phyloP scores from a whole-genome alignment of 2,113 vertebrate species.

The Sorex fumeus region DNA sequence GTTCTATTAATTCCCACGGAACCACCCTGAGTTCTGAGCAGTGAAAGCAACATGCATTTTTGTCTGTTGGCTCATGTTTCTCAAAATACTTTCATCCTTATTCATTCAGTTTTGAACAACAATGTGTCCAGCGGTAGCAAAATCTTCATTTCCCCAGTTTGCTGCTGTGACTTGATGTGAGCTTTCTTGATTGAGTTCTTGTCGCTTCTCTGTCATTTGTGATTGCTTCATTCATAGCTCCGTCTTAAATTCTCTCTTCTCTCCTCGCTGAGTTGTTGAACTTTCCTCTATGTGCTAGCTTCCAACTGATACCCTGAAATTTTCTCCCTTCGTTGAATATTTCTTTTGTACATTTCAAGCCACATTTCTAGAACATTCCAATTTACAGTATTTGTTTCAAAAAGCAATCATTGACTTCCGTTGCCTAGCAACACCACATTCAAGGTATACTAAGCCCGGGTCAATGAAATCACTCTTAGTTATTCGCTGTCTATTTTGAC shows the following conservation, averaged over 20 bases:
- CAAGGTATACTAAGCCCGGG: constrained; percentile 9
- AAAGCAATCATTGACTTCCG: constrained; percentile 36
- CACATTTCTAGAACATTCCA: constrained; percentile 37
- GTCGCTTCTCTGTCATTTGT: background rate
- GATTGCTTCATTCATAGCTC: background rate
- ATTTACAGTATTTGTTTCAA: background rate
- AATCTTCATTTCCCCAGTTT: background rate
- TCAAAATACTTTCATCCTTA: constrained; percentile 56
- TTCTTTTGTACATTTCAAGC: background rate
- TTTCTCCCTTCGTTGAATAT: background rate
- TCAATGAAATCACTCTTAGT: background rate
- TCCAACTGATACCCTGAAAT: background rate
- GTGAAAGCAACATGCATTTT: constrained; percentile 30
- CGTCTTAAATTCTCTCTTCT: background rate
- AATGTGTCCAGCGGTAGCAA: background rate
- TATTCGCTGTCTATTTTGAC: background rate
- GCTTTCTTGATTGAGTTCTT: background rate
- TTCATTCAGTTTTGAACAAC: constrained; percentile 40
- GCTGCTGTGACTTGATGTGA: background rate
- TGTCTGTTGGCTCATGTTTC: constrained; percentile 58
- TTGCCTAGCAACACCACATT: constrained; percentile 9
- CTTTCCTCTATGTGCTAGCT: background rate
- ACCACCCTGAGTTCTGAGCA: constrained; percentile 23
- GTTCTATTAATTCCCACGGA: constrained; percentile 75
- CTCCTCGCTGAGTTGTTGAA: background rate